Percentiles rank a stretch among this genome's conserved stretches.
These are phyloP conservation scores for Aphyosemion australe DNA, from an alignment of 2,113 vertebrate genomes.

Conservation along the genomic window DNA sequence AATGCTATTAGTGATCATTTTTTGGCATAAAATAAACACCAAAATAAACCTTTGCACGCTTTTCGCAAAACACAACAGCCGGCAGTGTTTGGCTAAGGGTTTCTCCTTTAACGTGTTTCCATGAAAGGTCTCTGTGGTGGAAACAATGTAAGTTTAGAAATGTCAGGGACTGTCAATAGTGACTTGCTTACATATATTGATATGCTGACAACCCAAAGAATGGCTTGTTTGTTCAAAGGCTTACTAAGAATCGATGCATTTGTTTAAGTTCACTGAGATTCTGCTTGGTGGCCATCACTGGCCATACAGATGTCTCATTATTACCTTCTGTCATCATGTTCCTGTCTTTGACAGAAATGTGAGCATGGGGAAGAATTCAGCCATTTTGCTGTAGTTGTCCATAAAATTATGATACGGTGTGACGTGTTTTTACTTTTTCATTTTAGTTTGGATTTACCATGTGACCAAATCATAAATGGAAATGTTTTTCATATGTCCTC, in stretches of 20 bases:
- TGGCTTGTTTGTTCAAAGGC: slow-evolving; percentile 70
- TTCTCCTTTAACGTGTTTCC: slow-evolving; percentile 21
- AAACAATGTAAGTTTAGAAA: slow-evolving; percentile 52
- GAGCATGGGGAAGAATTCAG: neutral
- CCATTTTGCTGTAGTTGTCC: neutral
- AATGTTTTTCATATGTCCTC: too few relatives aligned
- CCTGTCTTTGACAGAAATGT: slow-evolving; percentile 1
- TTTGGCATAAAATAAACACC: neutral
- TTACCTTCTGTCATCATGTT: neutral
- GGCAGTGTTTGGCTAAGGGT: neutral
- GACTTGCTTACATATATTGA: slow-evolving; percentile 57
- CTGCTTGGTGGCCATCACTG: slow-evolving; percentile 43
- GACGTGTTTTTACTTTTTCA: too few relatives aligned
- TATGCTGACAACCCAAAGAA: slow-evolving; percentile 67
- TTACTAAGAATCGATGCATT: slow-evolving; percentile 69
- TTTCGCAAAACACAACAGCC: neutral
- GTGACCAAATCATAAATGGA: too few relatives aligned
- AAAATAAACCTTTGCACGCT: neutral
- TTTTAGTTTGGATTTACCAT: too few relatives aligned
- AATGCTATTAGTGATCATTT: too few relatives aligned
- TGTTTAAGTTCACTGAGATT: slow-evolving; percentile 46
- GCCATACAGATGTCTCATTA: slow-evolving; percentile 33
- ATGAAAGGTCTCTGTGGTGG: slow-evolving; percentile 24
- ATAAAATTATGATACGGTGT: neutral
- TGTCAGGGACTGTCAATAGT: slow-evolving; percentile 48